Conservation (phyloP, 2,113 vertebrate genomes). For the Pachypanchax playfairii region DNA sequence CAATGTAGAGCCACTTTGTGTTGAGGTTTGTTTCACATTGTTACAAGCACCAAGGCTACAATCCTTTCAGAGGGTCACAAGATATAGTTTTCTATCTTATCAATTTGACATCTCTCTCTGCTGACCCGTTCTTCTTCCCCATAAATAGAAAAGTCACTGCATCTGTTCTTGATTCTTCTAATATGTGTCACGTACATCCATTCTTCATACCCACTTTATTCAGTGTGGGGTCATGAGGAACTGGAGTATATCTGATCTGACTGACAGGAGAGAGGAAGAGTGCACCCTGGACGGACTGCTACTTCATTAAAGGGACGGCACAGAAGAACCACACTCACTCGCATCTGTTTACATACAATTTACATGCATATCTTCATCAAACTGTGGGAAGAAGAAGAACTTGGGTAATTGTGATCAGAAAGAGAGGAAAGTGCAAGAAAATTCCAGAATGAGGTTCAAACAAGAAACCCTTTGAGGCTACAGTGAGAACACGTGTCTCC, state of each 20-base stretch:
- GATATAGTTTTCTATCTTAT: constrained; percentile 10
- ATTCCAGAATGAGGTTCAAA: background rate
- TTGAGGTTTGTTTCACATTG: background rate
- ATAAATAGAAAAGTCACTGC: constrained; percentile 3
- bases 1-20: background rate
- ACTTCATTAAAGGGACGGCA: background rate
- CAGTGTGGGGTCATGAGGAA: background rate
- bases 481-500: background rate
- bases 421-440: background rate
- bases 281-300: background rate
- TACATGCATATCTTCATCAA: background rate
- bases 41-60: background rate
- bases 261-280: background rate
- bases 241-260: constrained; percentile 3
- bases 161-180: background rate
- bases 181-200: constrained; percentile 3
- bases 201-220: constrained; percentile 1
- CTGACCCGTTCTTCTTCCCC: background rate
- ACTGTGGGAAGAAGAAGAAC: background rate
- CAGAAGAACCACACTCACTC: background rate
- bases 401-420: background rate
- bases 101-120: constrained; percentile 5
- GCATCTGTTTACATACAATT: background rate
- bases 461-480: no score
- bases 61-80: constrained; percentile 15